Evolutionary conservation across 1,140 invertebrate species (phyloP).

Genomic region (Trichoplusia ni): DNA sequence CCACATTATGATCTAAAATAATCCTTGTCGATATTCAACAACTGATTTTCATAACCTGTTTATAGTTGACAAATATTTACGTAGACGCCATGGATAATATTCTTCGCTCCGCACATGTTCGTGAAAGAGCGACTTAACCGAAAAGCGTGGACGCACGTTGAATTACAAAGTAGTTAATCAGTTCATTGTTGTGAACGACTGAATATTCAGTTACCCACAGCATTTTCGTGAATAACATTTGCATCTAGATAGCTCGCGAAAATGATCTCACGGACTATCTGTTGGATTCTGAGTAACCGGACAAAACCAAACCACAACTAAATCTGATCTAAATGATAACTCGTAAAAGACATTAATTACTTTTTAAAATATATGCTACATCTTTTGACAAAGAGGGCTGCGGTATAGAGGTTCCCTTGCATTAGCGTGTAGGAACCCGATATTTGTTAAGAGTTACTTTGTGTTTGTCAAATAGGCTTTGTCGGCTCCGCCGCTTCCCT

Average conservation of each 20-base stretch:
- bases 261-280: slow-evolving; percentile 12
- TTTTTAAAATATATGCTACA: no score
- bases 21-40: no score
- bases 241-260: slow-evolving; percentile 29
- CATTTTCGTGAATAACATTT: slow-evolving; percentile 44
- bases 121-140: slow-evolving; percentile 51
- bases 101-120: slow-evolving; percentile 26
- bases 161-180: slow-evolving; percentile 68
- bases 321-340: no score
- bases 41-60: no score
- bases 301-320: no score
- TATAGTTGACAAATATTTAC: no score
- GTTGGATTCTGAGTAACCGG: not conserved
- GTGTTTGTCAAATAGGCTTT: slow-evolving; percentile 53
- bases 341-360: no score
- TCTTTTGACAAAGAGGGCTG: not conserved
- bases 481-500: slow-evolving; percentile 39
- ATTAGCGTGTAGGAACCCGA: slow-evolving; percentile 55
- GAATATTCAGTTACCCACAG: slow-evolving; percentile 51
- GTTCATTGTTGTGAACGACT: slow-evolving; percentile 56
- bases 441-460: slow-evolving; percentile 54
- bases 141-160: slow-evolving; percentile 57
- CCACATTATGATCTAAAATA: no score
- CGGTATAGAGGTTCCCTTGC: slow-evolving; percentile 31
- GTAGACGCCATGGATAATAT: slow-evolving; percentile 55